Base-by-base conservation (phyloP, 2,797 vertebrate species). In the Mareca penelope region DNA sequence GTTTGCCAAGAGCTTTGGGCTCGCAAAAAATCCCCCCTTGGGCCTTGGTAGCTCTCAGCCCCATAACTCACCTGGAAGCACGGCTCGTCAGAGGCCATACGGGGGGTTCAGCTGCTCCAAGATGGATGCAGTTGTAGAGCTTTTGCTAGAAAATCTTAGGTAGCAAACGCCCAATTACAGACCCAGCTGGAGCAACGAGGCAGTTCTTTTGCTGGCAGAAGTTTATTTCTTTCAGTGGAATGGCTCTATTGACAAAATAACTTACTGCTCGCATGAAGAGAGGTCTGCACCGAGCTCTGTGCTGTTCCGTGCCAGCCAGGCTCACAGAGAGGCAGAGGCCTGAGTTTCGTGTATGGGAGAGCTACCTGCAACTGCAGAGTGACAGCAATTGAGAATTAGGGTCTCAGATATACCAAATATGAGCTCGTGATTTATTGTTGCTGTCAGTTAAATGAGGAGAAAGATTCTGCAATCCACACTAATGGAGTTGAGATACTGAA, bases 401-500 rank as follows among this genome's bases (percentile, higher is more conserved):
- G 55, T 53, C 92, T 93, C 72, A 23, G 19, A 23, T 80, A 87
- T 31, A 68, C 75, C 90, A 24, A 94, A 26, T 2, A 73, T 50
- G 94, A 92, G 57, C n/a, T 50, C 77, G 57, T 90, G 95, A 94
- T 93, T 59, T 44, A 93, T 90, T 50, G 68, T 40, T 39, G 17
- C 73, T 90, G 61, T 84, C 81, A 61, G 50, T 60, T 87, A 81
- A 93, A 94, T 29, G 37, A 84, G 68, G 79, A 95, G 65, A 33
- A 93, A 42, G 70, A 50, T 77, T 88, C 16, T 18, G 48, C 86
- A 83, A 83, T 91, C 72, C 89, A 40, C 89, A 65, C 77, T 96
- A 95, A 95, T 90, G 82, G 88, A 86, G 88, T 44, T 53, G 78
- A 97, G 92, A 86, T 92, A 60, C 46, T 61, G 73, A 90, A 95